Evolutionary conservation across 2,797 vertebrate genomes (phyloP).

Genomic region (Diglossa cyanea): DNA sequence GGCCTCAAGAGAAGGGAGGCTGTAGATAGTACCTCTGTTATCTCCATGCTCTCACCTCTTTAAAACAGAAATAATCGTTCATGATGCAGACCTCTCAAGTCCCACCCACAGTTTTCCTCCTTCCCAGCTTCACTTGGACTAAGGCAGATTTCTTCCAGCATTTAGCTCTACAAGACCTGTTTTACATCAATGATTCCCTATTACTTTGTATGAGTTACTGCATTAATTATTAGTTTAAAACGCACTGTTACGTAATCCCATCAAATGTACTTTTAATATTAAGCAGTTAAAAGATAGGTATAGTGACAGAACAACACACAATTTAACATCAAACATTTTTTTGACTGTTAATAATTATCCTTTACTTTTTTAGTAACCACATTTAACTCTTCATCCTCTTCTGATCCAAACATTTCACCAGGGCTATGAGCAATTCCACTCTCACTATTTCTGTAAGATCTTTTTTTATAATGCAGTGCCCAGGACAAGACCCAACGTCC

Average conservation of each 20-base stretch:
- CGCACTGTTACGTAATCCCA: background rate
- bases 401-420: background rate
- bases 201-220: background rate
- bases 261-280: background rate
- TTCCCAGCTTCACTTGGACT: background rate
- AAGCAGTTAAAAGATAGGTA: background rate
- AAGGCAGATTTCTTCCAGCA: background rate
- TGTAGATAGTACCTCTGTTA: background rate
- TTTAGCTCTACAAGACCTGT: background rate
- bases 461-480: background rate
- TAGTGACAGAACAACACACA: background rate
- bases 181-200: background rate
- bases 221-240: constrained; percentile 16
- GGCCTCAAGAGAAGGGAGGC: background rate
- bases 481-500: background rate
- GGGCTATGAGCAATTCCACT: background rate
- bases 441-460: background rate
- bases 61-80: background rate
- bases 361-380: background rate
- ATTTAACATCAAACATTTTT: background rate
- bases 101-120: background rate
- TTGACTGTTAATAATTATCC: background rate
- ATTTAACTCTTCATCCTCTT: background rate
- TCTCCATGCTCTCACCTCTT: background rate
- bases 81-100: background rate